Conservation (phyloP, 1,140 invertebrate species). For the Heliothis virescens region DNA sequence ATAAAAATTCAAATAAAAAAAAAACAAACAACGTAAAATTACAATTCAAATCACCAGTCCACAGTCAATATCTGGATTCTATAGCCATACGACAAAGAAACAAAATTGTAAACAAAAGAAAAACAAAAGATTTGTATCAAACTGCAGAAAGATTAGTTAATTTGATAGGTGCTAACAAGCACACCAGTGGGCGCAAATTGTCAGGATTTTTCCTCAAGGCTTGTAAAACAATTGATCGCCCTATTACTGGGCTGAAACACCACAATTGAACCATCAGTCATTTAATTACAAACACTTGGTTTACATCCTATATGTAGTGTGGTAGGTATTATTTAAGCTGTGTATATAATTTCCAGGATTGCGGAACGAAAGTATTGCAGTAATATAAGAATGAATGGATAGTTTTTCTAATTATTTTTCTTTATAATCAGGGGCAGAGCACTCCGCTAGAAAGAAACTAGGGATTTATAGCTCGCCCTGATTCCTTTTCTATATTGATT, state of each 20-base stretch:
- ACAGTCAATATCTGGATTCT: not conserved
- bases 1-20: too few species aligned
- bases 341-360: conserved; percentile 34
- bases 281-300: conserved; percentile 21
- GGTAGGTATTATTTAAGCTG: conserved; percentile 28
- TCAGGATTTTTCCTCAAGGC: conserved; percentile 24
- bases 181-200: conserved; percentile 13
- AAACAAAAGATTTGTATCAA: conserved; percentile 2
- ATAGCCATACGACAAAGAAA: not conserved
- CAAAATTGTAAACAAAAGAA: not conserved
- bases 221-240: conserved; percentile 28
- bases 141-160: conserved; percentile 13
- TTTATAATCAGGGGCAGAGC: not conserved
- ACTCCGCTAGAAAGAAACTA: conserved; percentile 24
- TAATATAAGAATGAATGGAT: not conserved
- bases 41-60: too few species aligned
- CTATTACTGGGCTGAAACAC: conserved; percentile 7
- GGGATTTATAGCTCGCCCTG: conserved; percentile 6
- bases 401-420: not conserved
- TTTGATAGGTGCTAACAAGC: conserved; percentile 4
- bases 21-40: too few species aligned
- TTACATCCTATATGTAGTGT: conserved; percentile 1
- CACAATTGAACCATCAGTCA: conserved; percentile 31
- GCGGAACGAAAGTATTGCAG: conserved; percentile 1
- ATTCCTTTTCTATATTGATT: not conserved